Evolutionary conservation across 2,888 invertebrate genomes (phyloP).

Genomic region (Meloe dianella): DNA sequence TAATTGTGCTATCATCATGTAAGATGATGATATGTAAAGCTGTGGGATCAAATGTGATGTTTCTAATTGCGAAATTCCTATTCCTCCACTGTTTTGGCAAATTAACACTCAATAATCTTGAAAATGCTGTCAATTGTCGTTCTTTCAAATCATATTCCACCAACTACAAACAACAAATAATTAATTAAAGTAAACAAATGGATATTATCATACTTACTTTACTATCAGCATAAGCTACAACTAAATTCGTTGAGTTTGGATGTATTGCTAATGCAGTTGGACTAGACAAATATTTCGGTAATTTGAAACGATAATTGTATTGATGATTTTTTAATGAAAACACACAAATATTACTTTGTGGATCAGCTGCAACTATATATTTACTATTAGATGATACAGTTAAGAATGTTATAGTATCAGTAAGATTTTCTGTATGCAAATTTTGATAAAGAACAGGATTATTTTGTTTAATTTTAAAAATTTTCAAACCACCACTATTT

Average conservation of each 20-base stretch:
- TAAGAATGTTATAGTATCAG: constrained; percentile 64
- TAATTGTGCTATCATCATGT: constrained; percentile 75
- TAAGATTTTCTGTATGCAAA: constrained; percentile 61
- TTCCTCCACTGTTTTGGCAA: constrained; percentile 66
- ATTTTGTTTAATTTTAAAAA: constrained; percentile 56
- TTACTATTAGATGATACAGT: constrained; percentile 63
- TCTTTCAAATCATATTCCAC: constrained; percentile 75
- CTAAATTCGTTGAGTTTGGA: constrained; percentile 64
- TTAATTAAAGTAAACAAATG: constrained; percentile 5
- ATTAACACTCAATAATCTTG: constrained; percentile 61
- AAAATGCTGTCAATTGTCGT: constrained; percentile 70
- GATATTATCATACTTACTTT: constrained; percentile 63
- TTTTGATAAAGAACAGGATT: constrained; percentile 54
- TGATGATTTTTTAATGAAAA: constrained; percentile 62
- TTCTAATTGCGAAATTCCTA: constrained; percentile 66
- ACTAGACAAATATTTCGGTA: constrained; percentile 74
- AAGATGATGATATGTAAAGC: constrained; percentile 71
- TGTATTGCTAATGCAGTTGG: constrained; percentile 77
- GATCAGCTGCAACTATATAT: constrained; percentile 73
- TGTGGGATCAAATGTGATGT: constrained; percentile 68
- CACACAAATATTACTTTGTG: constrained; percentile 69
- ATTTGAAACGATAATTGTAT: constrained; percentile 62
- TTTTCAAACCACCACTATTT: constrained; percentile 54
- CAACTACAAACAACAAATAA: constrained; percentile 64
- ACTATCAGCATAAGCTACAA: constrained; percentile 80